Evolutionary conservation across 2,113 vertebrate genomes (phyloP), one percentile per base, ranked within the genome.

Genomic region (Leucopsar rothschildi): DNA sequence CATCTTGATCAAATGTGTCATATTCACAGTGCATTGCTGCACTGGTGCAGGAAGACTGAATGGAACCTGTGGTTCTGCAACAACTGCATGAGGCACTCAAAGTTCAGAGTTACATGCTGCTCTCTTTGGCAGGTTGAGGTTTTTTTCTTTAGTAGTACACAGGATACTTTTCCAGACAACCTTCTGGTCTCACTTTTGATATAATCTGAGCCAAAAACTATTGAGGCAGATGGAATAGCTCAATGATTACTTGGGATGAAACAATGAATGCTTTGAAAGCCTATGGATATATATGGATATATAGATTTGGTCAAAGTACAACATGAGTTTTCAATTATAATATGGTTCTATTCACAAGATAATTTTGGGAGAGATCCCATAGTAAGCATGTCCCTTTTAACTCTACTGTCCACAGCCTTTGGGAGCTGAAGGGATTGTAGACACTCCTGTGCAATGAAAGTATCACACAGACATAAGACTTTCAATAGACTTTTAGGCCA

Each of bases 61-160:
- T 81, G 68, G 71, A 95, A 31, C n/a, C 68, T 59, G 55, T 83
- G 59, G 29, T 80, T 95, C 91, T 90, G 47, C 79, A 80, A 17
- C 79, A 80, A 17, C 17, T 52, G 11, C 1, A 0, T 37, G 75
- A 82, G 39, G 60, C 39, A 44, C 24, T 70, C 42, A 11, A 61
- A 39, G 37, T 66, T 23, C 44, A 55, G 40, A 39, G 45, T 63
- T 44, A 79, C 17, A 31, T 24, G 47, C 25, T 45, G 23, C 29
- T 45, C 27, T 56, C 42, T 73, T 82, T 16, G 10, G 31, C 11
- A 70, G 47, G 45, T 33, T 39, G 59, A 86, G 31, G 25, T 53
- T 68, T 75, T 68, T 72, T 50, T 23, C 24, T 64, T 84, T 80
- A 57, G 25, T 39, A 69, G 33, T 35, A 44, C 13, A 19, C 13